Evolutionary conservation across 2,797 vertebrate genomes (phyloP), one percentile per base, ranked within the genome.

Genomic region (Enteromius thamalakanensis): DNA sequence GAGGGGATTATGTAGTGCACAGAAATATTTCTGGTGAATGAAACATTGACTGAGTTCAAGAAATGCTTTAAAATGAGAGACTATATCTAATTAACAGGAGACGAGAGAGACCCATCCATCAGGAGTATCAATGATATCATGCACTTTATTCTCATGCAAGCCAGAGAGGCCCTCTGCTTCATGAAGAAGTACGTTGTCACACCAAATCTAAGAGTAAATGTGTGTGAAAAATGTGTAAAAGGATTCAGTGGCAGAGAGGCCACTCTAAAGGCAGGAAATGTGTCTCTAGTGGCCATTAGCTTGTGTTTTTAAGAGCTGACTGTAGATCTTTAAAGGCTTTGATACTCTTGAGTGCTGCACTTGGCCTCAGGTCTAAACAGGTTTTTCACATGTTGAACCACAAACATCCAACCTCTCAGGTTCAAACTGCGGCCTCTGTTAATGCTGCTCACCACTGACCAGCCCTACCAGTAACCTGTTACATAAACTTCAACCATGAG

Each of bases 181-280:
- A 74, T 4, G 2, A 58, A 29, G 17, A 62, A 17, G 21, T 26
- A 17, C 26, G 42, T 81, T 74, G 58, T 78, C 74, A 3, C 5
- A 76, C 37, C 53, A 26, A 51, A 15, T 19, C 40, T 14, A 21
- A 58, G 29, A 69, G 49, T 53, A 23, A 42, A 55, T 75, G 49
- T 80, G 53, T 62, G 58, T 26, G 34, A 58, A 69, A 37, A 74
- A 26, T 26, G 19, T 83, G 69, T 62, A 78, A 83, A 78, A 34
- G 40, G 65, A 55, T 82, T 70, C 72, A 70, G 65, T 87, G 67
- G 68, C 64, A 70, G 68, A 84, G 32, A 67, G 49, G 32, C 68
- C 51, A 69, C 80, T 76, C 71, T 72, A 82, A 86, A 88, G 70
- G 72, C 79, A 84, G 80, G 81, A 82, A 86, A 53, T 83, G 79